Percentiles rank a stretch among this genome's conserved stretches.
Conservation (phyloP, 2,888 invertebrate species). For the Schizaphis graminum region DNA sequence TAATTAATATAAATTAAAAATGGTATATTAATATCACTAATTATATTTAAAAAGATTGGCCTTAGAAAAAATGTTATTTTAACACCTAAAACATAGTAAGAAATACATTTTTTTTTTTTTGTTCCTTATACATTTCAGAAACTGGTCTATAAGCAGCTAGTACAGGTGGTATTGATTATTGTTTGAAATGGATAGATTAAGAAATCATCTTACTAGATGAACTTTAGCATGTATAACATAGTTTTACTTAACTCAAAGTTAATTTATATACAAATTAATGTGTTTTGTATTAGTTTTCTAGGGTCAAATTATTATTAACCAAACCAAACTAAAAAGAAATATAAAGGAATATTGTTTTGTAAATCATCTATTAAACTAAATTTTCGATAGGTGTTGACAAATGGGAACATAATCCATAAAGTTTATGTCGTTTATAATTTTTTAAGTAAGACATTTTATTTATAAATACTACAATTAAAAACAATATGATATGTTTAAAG, state of each 20-base stretch:
- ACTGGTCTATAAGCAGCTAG: no score
- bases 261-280: background rate
- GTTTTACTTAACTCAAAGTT: background rate
- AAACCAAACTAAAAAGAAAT: background rate
- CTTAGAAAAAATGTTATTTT: no score
- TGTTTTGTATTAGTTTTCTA: background rate
- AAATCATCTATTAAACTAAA: background rate
- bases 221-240: background rate
- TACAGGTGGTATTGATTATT: no score
- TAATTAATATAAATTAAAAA: no score
- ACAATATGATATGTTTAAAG: slow-evolving; percentile 35
- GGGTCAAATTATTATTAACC: background rate
- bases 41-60: no score
- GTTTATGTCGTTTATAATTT: background rate
- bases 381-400: background rate
- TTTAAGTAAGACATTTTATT: background rate
- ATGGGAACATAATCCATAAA: background rate
- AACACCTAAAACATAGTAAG: no score
- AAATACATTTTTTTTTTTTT: no score
- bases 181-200: no score
- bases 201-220: no score
- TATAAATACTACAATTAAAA: background rate
- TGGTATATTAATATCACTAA: no score
- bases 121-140: no score
- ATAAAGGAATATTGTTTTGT: background rate